phyloP scores from a whole-genome alignment of 2,888 invertebrate genomes.

The Tridacna gigas region DNA sequence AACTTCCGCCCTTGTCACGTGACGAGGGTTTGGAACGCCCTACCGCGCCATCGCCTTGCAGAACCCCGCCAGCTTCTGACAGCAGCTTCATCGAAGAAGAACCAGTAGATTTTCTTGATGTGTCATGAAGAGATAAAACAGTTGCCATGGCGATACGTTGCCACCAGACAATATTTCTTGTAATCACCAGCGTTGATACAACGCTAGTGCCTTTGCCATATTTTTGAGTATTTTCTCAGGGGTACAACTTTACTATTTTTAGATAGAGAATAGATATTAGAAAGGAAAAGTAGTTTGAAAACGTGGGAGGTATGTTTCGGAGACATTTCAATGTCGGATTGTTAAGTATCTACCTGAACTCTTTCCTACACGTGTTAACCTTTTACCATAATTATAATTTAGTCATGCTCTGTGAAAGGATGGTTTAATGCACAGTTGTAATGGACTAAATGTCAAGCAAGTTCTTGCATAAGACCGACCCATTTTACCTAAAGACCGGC shows the following conservation, averaged over 20 bases:
- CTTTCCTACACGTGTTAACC: neutral
- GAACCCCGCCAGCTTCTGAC: slow-evolving; percentile 69
- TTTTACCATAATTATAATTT: neutral
- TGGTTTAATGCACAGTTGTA: neutral
- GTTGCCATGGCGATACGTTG: neutral
- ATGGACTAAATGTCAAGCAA: neutral
- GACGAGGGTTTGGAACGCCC: slow-evolving; percentile 71
- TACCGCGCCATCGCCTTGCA: slow-evolving; percentile 73
- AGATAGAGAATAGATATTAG: neutral
- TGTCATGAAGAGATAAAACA: slow-evolving; percentile 37
- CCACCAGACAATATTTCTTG: neutral
- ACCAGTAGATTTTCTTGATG: slow-evolving; percentile 72
- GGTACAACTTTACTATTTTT: neutral
- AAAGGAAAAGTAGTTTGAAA: neutral
- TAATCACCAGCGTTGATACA: neutral
- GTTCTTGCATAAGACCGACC: no score
- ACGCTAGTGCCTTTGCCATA: slow-evolving; percentile 28
- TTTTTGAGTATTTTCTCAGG: slow-evolving; percentile 13
- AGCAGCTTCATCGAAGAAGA: slow-evolving; percentile 68
- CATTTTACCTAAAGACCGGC: no score
- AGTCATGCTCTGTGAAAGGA: neutral
- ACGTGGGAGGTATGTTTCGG: neutral
- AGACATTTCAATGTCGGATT: neutral
- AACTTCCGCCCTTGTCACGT: slow-evolving; percentile 71
- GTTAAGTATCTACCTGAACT: neutral